Base-by-base conservation (phyloP, 2,888 invertebrate species). In the Thecocarcelia acutangulata region DNA sequence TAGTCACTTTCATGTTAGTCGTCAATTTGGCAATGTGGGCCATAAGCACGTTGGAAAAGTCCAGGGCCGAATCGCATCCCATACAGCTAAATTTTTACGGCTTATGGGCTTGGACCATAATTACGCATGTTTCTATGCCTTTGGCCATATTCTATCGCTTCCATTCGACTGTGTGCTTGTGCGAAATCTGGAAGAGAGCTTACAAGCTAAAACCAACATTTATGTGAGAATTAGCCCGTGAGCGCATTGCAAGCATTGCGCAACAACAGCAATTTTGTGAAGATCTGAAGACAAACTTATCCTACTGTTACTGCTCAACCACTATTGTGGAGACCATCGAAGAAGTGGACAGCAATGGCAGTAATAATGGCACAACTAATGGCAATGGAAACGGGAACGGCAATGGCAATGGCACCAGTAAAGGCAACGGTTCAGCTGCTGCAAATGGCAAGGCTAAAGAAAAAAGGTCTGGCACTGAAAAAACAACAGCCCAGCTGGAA, bases 131-230 rank as follows among this genome's bases (percentile, higher is more conserved):
- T 1, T 97, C 97, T 1, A 97, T 97, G 95, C 98, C 98, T 0
- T 87, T 95, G 86, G 97, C 97, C 1, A 97, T 98, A 83, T 98
- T 98, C 91, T 98, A 97, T 91, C 93, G 97, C 80, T 98, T 98
- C 91, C 98, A 98, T 89, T 97, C 97, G 52, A 97, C 98, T 0
- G 97, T 98, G 1, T 98, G 98, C 89, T 92, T 98, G 77, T 97
- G 97, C 90, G 98, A 98, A 91, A 97, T 98, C 87, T 98, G 98
- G 98, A 98, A 98, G 91, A 93, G 96, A 85, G 97, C 97, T 8
- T 98, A 98, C 90, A 98, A 98, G 91, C 95, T 96, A 88, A 97
- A 97, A 88, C 96, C 96, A 1, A 94, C 95, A 87, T 95, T 95
- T 88, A 96, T 96, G 95, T 96, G 95, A 91, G 90, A 90, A 86